These are phyloP conservation scores for Itoplectis maculator DNA, from an alignment of 2,888 invertebrate species.

Conservation along the genomic window DNA sequence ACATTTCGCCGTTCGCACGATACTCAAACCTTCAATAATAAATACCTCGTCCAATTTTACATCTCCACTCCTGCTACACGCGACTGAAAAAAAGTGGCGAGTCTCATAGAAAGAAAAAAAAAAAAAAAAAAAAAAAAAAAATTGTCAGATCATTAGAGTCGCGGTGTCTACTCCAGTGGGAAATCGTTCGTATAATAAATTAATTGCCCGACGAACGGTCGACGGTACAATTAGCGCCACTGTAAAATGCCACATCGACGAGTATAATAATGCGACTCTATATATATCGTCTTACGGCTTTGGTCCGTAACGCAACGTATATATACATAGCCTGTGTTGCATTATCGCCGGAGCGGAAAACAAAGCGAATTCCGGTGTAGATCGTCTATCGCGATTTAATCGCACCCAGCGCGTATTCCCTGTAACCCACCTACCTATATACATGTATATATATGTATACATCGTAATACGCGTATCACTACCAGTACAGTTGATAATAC, in stretches of 20 bases:
- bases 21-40: neutral
- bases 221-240: neutral
- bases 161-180: neutral
- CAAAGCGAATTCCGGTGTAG: constrained; percentile 24
- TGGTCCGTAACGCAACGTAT: neutral
- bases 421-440: constrained; percentile 8
- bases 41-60: neutral
- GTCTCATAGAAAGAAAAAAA: neutral
- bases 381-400: constrained; percentile 27
- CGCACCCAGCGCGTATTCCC: constrained; percentile 1
- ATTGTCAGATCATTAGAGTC: neutral
- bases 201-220: neutral
- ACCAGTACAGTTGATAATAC: constrained; percentile 15
- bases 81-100: neutral
- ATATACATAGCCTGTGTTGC: neutral
- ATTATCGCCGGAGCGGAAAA: constrained; percentile 14
- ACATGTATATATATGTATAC: too few species aligned
- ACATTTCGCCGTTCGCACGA: neutral
- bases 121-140: neutral
- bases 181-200: neutral
- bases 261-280: neutral
- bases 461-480: constrained; percentile 34
- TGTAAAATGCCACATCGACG: neutral
- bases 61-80: neutral
- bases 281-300: neutral